Conservation (phyloP, 2,888 invertebrate genomes). For the Lepas anatifera region DNA sequence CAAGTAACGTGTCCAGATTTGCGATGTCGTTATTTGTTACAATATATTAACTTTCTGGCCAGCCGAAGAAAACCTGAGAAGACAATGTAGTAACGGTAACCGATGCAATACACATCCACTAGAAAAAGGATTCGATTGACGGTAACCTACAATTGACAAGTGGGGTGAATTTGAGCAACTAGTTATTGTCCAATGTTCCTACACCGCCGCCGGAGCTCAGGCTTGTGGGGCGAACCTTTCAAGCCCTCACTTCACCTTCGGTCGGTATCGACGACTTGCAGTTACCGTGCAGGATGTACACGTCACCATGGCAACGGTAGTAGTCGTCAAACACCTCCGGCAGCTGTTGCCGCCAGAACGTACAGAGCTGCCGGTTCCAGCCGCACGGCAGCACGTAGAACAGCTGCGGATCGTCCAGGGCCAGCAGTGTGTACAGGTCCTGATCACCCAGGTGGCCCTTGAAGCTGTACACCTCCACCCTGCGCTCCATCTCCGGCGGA, state of each 20-base stretch:
- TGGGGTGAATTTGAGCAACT: too few relatives aligned
- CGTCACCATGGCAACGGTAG: constrained; percentile 50
- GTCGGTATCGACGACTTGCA: constrained; percentile 55
- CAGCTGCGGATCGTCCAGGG: constrained; percentile 53
- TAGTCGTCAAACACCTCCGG: constrained; percentile 54
- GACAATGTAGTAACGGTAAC: too few relatives aligned
- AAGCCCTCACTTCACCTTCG: constrained; percentile 5
- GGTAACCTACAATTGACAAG: too few relatives aligned
- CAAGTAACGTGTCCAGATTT: too few relatives aligned
- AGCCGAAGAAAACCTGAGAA: too few relatives aligned
- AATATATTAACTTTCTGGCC: too few relatives aligned
- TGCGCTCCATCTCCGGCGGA: constrained; percentile 25
- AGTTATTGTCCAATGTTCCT: too few relatives aligned
- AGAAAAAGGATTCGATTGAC: too few relatives aligned
- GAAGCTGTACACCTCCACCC: constrained; percentile 34
- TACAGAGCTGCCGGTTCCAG: constrained; percentile 69
- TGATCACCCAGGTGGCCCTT: constrained; percentile 67
- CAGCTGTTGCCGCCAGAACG: constrained; percentile 70
- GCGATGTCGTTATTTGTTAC: too few relatives aligned
- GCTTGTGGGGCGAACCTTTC: background rate
- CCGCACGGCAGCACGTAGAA: constrained; percentile 60
- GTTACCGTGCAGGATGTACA: constrained; percentile 60
- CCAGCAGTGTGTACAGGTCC: constrained; percentile 61
- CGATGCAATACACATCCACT: too few relatives aligned
- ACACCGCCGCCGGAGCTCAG: too few relatives aligned